These are phyloP conservation scores for Tretioscincus oriximinensis DNA, from an alignment of 2,113 vertebrate species.

Conservation along the genomic window DNA sequence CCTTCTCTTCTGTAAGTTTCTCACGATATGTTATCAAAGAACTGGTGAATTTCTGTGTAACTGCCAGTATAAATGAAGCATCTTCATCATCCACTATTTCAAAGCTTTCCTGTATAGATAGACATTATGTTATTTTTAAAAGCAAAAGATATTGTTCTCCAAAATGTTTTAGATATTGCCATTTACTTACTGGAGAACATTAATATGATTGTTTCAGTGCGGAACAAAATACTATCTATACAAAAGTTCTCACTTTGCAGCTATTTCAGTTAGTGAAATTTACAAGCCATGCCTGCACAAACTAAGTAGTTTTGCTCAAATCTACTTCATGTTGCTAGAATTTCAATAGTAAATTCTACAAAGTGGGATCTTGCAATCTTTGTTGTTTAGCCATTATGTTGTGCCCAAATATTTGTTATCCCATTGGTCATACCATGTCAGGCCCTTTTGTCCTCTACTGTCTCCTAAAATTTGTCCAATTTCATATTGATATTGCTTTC, in stretches of 20 bases:
- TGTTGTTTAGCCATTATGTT: too few species aligned
- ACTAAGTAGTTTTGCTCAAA: neutral
- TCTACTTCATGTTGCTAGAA: too few species aligned
- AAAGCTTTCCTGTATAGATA: constrained; percentile 55
- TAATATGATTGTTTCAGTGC: neutral
- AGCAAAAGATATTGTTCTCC: neutral
- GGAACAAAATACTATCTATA: neutral
- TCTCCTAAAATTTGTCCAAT: too few species aligned
- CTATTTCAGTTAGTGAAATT: neutral
- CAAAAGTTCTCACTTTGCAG: neutral
- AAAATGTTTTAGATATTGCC: neutral
- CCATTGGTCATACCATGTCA: too few species aligned
- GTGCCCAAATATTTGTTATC: too few species aligned
- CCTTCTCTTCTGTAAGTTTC: constrained; percentile 44
- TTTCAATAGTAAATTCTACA: too few species aligned
- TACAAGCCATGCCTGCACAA: too few species aligned
- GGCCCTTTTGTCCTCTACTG: too few species aligned
- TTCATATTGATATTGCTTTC: too few species aligned
- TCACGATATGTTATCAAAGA: constrained; percentile 57
- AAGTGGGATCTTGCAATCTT: too few species aligned
- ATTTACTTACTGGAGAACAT: neutral
- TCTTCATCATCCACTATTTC: constrained; percentile 63
- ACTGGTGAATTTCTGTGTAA: constrained; percentile 59
- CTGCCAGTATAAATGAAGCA: constrained; percentile 63
- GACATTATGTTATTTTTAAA: neutral